These are phyloP conservation scores for Athalia cordata DNA, from an alignment of 2,888 invertebrate genomes.

Conservation along the genomic window DNA sequence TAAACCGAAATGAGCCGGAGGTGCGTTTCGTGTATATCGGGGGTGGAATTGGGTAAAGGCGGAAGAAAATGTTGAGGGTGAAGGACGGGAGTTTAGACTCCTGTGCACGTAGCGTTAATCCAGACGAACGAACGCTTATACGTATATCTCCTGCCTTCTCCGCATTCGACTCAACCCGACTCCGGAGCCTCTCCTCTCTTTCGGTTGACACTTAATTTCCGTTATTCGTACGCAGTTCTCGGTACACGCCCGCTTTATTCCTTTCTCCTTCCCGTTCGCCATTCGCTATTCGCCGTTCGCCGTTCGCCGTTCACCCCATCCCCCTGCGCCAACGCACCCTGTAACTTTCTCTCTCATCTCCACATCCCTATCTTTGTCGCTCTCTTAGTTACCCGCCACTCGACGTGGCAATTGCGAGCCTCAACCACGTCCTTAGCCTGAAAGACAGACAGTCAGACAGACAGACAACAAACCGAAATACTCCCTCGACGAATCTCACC, in stretches of 20 bases:
- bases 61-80: conserved; percentile 47
- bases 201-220: conserved; percentile 74
- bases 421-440: conserved; percentile 50
- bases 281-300: conserved; percentile 28
- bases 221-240: conserved; percentile 71
- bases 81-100: conserved; percentile 62
- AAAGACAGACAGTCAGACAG: conserved; percentile 31
- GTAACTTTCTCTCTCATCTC: conserved; percentile 53
- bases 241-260: conserved; percentile 65
- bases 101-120: conserved; percentile 70
- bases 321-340: conserved; percentile 53
- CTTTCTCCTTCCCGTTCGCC: conserved; percentile 53
- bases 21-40: too few relatives aligned
- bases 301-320: conserved; percentile 51
- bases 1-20: too few relatives aligned
- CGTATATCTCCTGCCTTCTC: conserved; percentile 57
- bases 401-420: conserved; percentile 37
- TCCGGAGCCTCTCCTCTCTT: conserved; percentile 57
- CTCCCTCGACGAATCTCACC: conserved; percentile 41
- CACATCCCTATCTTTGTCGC: conserved; percentile 61
- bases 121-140: conserved; percentile 52
- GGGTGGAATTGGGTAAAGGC: not conserved
- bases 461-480: conserved; percentile 48
- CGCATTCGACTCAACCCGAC: conserved; percentile 54
- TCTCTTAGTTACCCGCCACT: conserved; percentile 63